Evolutionary conservation across 1,140 invertebrate genomes (phyloP), one percentile per base, ranked within the genome.

Genomic region (Nixonia krombeini): DNA sequence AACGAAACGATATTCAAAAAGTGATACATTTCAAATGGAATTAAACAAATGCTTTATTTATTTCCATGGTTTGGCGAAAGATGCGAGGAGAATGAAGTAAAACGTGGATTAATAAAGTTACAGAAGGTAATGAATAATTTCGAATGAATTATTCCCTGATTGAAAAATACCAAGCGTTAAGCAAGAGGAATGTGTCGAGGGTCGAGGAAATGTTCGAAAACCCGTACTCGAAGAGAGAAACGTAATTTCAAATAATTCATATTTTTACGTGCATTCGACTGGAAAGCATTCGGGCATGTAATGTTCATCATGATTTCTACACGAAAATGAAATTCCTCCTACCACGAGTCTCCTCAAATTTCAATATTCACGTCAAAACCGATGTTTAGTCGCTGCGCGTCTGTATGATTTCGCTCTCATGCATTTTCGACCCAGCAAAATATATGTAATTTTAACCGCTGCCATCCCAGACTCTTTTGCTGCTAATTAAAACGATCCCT

Each of bases 31-130:
- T n/a, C n/a, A 10, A 8, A 13, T 10, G 31, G 10, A 33, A 4
- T 10, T 10, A 33, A 33, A 10, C 13, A 33, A 33, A 1, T 9
- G 9, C 31, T n/a, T n/a, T n/a, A n/a, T n/a, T n/a, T n/a, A n/a
- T n/a, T n/a, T n/a, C n/a, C n/a, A n/a, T n/a, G n/a, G n/a, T n/a
- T n/a, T n/a, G n/a, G n/a, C 23, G 4, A 25, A 25, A 4, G 23
- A 53, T 47, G 8, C 12, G 15, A 17, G 13, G 17, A 37, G 38
- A 51, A 46, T 18, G 44, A 42, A 65, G 47, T 65, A 42, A 41
- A 62, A 56, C 45, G 41, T 16, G 7, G 47, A 68, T 62, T 62
- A 42, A 62, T 62, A 62, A 53, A 58, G 52, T 68, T 58, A 61
- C 42, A 57, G 58, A 61, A 35, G 62, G 49, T 35, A 21, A 38